phyloP scores from a whole-genome alignment of 2,113 vertebrate genomes.

The Morphnarchus princeps region DNA sequence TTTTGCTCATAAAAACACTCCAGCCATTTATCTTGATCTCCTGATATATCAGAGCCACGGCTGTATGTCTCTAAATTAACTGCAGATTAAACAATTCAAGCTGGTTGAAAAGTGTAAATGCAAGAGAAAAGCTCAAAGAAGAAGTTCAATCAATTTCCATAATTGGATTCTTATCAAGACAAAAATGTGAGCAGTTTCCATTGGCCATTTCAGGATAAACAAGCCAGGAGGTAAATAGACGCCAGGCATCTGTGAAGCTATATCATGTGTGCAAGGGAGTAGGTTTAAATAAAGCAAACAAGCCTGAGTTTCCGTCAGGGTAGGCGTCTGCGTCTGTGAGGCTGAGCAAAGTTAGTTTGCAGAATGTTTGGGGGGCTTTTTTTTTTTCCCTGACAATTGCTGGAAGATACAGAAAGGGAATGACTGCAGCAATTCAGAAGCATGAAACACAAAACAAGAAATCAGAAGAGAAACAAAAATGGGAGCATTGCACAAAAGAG shows the following conservation, averaged over 20 bases:
- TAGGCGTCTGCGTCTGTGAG: not conserved
- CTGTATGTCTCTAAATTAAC: constrained; percentile 69
- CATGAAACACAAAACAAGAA: not conserved
- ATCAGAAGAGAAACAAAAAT: not conserved
- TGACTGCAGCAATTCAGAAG: not conserved
- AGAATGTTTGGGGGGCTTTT: not conserved
- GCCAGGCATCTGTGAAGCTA: not conserved
- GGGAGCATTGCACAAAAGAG: not conserved
- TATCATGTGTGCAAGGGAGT: constrained; percentile 4
- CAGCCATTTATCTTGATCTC: constrained; percentile 68
- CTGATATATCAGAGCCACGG: constrained; percentile 48
- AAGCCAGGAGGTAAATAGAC: constrained; percentile 34
- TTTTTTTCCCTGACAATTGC: not conserved
- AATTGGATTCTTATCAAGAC: constrained; percentile 61
- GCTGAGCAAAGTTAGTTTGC: not conserved
- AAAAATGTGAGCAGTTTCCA: constrained; percentile 42
- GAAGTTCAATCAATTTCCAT: constrained; percentile 32
- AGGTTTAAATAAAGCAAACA: constrained; percentile 60
- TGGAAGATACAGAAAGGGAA: not conserved
- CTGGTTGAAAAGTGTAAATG: constrained; percentile 57
- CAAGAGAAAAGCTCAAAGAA: not conserved
- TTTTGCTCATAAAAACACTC: constrained; percentile 75
- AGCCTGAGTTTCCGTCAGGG: not conserved
- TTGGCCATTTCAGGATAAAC: constrained; percentile 49
- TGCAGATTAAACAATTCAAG: constrained; percentile 73